Base-by-base conservation (phyloP, 2,888 invertebrate genomes). In the Electrophaes corylata region DNA sequence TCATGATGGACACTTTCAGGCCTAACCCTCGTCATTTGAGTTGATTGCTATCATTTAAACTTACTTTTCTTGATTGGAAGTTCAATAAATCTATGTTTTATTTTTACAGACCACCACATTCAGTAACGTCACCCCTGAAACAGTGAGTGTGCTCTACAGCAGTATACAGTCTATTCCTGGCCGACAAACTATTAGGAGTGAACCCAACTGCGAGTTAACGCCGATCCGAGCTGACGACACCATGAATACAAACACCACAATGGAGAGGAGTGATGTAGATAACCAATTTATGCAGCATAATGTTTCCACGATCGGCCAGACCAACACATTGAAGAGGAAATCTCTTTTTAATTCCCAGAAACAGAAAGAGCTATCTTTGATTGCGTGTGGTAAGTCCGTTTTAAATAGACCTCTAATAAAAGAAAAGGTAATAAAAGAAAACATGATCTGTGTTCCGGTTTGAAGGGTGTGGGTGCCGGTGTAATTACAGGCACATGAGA, bases 281-380 rank as follows among this genome's bases (percentile, higher is more conserved):
- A 70, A 78, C 8, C 62, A 53, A 23, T 76, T 71, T 31, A 76
- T 72, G 53, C 75, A 78, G 23, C 77, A 78, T 50, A 66, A 78
- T 29, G 58, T 79, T 2, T 67, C 78, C n/a, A 67, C 62, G 4
- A 64, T 69, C 41, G 77, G 78, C 1, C 69, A 72, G 11, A 75
- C 81, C 37, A 62, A 81, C 23, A 64, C 75, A 4, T 65, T 52
- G 19, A 86, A 83, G 65, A 73, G 89, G 49, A 85, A 84, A 62
- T 82, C 84, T 5, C 66, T 88, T 47, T 88, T 84, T 65, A 74
- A 82, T 19, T 64, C 66, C 0, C 6, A 35, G n/a, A 60, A 55
- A 4, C 60, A 35, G 18, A 64, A 53, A 3, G 72, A 76, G 14
- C 64, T 67, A 11, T 52, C 73, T 3, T 31, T 51, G 26, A 70